Percentiles rank a stretch among this genome's conserved stretches.
phyloP scores from a whole-genome alignment of 2,888 invertebrate genomes.

The Lacanobia wlatinum region DNA sequence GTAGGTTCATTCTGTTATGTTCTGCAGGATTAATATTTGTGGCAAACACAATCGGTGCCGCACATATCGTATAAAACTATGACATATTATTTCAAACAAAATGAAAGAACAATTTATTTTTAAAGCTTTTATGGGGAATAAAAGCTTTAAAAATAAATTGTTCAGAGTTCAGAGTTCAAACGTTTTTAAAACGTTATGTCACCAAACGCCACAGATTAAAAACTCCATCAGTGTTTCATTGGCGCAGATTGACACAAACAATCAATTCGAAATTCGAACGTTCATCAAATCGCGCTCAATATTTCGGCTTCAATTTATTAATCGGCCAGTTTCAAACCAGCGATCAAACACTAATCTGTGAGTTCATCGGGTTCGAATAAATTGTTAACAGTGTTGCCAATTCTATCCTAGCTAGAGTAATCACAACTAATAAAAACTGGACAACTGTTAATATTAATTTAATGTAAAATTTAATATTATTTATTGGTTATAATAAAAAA shows the following conservation, averaged over 20 bases:
- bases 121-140: slow-evolving; percentile 13
- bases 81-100: neutral
- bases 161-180: neutral
- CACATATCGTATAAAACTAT: neutral
- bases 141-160: too few relatives aligned
- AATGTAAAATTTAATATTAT: too few relatives aligned
- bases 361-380: slow-evolving; percentile 33
- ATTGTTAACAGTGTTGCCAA: slow-evolving; percentile 21
- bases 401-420: neutral
- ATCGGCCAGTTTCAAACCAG: slow-evolving; percentile 22
- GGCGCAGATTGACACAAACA: slow-evolving; percentile 23
- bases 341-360: slow-evolving; percentile 47
- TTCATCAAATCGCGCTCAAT: slow-evolving; percentile 26
- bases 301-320: slow-evolving; percentile 34
- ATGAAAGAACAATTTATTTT: neutral
- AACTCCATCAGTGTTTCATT: slow-evolving; percentile 5
- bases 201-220: slow-evolving; percentile 26
- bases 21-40: too few relatives aligned
- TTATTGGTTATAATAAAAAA: too few relatives aligned
- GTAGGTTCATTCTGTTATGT: neutral
- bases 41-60: neutral
- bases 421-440: too few relatives aligned
- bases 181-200: slow-evolving; percentile 21
- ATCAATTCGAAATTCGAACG: slow-evolving; percentile 23
- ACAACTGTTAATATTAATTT: neutral